These are phyloP conservation scores for Oscheius sp. DNA, from an alignment of 1,140 invertebrate genomes.

Conservation along the genomic window DNA sequence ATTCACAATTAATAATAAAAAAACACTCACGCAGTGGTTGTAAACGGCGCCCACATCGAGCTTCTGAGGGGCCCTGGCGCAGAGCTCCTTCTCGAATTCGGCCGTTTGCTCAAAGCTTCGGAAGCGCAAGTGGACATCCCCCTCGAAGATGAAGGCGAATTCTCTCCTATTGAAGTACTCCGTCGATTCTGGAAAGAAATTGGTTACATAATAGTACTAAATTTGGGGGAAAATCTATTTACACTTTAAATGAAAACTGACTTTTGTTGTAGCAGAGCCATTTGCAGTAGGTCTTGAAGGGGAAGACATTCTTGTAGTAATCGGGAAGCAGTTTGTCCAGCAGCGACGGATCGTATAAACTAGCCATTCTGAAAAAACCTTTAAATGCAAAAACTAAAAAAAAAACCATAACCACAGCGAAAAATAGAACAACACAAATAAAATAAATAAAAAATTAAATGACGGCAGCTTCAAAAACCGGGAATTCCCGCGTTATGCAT, in stretches of 20 bases:
- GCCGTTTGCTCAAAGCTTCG: slow-evolving; percentile 78
- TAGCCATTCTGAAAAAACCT: background rate
- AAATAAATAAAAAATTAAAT: too few relatives aligned
- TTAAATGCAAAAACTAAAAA: too few relatives aligned
- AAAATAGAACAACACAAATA: too few relatives aligned
- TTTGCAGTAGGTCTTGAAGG: slow-evolving; percentile 41
- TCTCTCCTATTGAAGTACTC: slow-evolving; percentile 77
- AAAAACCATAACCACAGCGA: too few relatives aligned
- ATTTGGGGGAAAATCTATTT: background rate
- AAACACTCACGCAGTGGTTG: slow-evolving; percentile 69
- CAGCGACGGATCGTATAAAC: background rate
- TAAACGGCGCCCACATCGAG: slow-evolving; percentile 96
- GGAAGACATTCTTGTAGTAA: slow-evolving; percentile 44
- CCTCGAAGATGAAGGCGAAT: slow-evolving; percentile 89
- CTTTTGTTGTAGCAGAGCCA: slow-evolving; percentile 43
- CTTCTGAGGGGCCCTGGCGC: slow-evolving; percentile 77
- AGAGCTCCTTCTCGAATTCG: slow-evolving; percentile 79
- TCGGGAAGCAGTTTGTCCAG: slow-evolving; percentile 9
- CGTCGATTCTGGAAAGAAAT: slow-evolving; percentile 35
- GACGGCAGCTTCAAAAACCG: too few relatives aligned
- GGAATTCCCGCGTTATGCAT: too few relatives aligned
- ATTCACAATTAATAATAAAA: background rate
- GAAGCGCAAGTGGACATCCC: slow-evolving; percentile 84
- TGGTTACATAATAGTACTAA: too few relatives aligned
- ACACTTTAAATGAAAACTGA: slow-evolving; percentile 18